phyloP scores from a whole-genome alignment of 2,888 invertebrate species.

The Teinopalpus imperialis region DNA sequence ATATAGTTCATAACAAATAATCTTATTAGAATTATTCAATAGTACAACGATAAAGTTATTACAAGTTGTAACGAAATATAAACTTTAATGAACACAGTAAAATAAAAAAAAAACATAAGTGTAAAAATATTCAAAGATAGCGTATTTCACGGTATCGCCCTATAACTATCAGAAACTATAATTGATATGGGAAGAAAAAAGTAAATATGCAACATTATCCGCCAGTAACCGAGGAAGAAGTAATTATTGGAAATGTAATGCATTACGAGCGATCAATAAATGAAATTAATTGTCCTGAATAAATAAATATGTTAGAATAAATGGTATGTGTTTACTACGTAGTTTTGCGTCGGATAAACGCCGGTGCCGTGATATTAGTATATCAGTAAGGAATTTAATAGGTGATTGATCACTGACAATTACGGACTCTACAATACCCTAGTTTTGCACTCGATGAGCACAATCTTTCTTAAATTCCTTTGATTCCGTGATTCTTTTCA shows the following conservation, averaged over 20 bases:
- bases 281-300: not conserved
- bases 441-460: not conserved
- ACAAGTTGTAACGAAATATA: too few relatives aligned
- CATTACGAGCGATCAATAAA: not conserved
- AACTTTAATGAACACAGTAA: too few relatives aligned
- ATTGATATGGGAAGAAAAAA: not conserved
- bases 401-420: constrained; percentile 44
- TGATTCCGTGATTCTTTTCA: not conserved
- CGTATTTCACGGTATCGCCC: not conserved
- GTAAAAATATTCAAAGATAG: too few relatives aligned
- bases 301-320: not conserved
- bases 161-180: not conserved
- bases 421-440: constrained; percentile 44
- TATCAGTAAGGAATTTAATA: constrained; percentile 8
- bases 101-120: too few relatives aligned
- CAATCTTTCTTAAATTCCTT: constrained; percentile 22
- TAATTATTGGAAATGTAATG: constrained; percentile 2
- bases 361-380: not conserved
- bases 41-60: too few relatives aligned
- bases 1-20: too few relatives aligned
- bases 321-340: not conserved
- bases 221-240: too few relatives aligned
- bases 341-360: constrained; percentile 9
- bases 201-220: not conserved
- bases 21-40: too few relatives aligned